Evolutionary conservation across 2,888 invertebrate species (phyloP).

Genomic region (Griposia aprilina): DNA sequence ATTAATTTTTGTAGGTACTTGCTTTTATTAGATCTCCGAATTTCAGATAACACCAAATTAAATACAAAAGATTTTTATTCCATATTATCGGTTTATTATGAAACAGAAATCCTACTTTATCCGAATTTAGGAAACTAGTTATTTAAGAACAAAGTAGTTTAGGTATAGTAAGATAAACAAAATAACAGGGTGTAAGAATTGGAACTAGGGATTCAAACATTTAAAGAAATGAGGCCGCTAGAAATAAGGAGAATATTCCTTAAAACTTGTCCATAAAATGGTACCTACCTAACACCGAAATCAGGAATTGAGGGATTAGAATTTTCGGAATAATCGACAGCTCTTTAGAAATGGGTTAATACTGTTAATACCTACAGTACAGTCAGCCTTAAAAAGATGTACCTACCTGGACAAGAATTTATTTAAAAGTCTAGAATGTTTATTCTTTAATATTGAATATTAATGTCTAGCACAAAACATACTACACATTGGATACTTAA

Average conservation of each 20-base stretch:
- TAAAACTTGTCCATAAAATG: background rate
- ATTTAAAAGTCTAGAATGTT: background rate
- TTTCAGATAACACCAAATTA: background rate
- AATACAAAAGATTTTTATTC: background rate
- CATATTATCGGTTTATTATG: background rate
- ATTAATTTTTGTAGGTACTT: background rate
- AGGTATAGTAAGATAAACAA: background rate
- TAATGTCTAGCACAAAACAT: background rate
- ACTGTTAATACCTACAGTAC: conserved; percentile 5
- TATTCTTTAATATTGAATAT: background rate
- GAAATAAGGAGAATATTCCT: background rate
- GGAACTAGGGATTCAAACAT: background rate
- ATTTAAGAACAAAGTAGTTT: background rate
- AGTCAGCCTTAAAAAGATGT: background rate
- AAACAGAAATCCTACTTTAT: background rate
- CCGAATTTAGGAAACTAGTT: background rate
- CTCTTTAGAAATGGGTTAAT: conserved; percentile 12
- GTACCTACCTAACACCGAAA: conserved; percentile 1
- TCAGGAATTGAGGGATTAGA: conserved; percentile 2
- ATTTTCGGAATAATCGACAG: background rate
- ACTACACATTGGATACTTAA: background rate
- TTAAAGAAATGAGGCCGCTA: background rate
- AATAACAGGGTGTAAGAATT: background rate
- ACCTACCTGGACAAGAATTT: background rate
- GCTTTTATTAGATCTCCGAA: background rate